Conservation (phyloP, 1,140 invertebrate species). For the Drosophila eugracilis region DNA sequence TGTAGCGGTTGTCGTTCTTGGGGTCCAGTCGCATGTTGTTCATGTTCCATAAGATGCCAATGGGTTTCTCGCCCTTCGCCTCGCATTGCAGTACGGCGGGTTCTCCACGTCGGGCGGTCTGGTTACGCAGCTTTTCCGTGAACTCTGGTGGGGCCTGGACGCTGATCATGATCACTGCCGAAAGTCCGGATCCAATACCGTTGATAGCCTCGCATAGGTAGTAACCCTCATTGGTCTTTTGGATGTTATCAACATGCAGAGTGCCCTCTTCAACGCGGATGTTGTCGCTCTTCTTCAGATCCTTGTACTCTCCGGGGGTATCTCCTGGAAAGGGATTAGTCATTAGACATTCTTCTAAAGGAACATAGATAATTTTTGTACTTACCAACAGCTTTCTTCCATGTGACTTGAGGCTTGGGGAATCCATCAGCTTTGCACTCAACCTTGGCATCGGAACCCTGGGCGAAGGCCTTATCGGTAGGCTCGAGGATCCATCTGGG, state of each 20-base stretch:
- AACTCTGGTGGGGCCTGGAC: constrained; percentile 98
- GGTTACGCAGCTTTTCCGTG: constrained; percentile 95
- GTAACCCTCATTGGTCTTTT: constrained; percentile 96
- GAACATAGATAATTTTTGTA: neutral
- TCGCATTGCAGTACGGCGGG: constrained; percentile 97
- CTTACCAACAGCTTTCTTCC: constrained; percentile 97
- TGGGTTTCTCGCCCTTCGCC: constrained; percentile 98
- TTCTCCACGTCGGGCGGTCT: constrained; percentile 95
- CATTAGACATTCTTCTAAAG: neutral
- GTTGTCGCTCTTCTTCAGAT: constrained; percentile 94
- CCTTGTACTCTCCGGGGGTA: constrained; percentile 95
- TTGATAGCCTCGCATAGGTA: constrained; percentile 98
- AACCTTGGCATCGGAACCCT: constrained; percentile 95
- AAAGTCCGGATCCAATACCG: constrained; percentile 96
- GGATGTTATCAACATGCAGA: constrained; percentile 93
- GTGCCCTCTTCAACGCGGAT: constrained; percentile 96
- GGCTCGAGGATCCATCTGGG: constrained; percentile 98
- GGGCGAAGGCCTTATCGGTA: constrained; percentile 97
- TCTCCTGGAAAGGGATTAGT: constrained; percentile 87
- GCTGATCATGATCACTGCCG: constrained; percentile 95
- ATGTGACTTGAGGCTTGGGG: constrained; percentile 95
- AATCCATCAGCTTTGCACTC: constrained; percentile 98
- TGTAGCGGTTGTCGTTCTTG: constrained; percentile 94
- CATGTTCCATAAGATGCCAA: constrained; percentile 98
- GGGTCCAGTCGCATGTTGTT: constrained; percentile 96